A percentile compares a stretch with the other conserved stretches of the same genome.
Conservation (phyloP, 2,113 vertebrate species). For the Ciconia boyciana region DNA sequence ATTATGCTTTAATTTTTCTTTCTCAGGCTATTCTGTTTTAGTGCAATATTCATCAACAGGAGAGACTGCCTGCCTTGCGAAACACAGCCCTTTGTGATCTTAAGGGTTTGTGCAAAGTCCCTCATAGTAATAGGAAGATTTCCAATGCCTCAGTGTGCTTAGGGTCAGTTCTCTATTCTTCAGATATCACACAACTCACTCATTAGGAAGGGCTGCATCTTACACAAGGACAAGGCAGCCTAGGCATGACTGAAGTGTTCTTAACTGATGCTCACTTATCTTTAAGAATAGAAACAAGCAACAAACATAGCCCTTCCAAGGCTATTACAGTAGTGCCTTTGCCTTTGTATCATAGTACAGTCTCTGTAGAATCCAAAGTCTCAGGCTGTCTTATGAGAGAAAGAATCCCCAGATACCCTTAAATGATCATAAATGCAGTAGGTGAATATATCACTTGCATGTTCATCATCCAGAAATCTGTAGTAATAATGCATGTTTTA, state of each 20-base stretch:
- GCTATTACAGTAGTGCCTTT: not conserved
- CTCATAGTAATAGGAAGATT: not conserved
- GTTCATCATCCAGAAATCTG: constrained; percentile 26
- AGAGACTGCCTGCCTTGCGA: not conserved
- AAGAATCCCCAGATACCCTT: too few relatives aligned
- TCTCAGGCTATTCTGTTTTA: not conserved
- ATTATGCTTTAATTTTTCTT: not conserved
- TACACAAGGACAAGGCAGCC: not conserved
- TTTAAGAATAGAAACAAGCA: not conserved
- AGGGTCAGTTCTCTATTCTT: not conserved
- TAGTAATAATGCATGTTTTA: not conserved
- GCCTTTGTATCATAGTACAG: not conserved
- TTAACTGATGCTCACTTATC: not conserved
- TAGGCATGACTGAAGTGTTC: not conserved
- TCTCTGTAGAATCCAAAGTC: not conserved
- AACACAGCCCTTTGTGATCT: too few relatives aligned
- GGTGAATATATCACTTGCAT: not conserved
- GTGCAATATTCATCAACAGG: not conserved
- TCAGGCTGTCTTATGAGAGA: not conserved
- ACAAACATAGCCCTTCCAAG: not conserved
- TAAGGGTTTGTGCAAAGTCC: not conserved
- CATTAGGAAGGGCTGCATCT: not conserved
- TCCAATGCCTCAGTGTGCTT: not conserved
- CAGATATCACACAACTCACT: not conserved
- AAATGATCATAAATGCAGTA: not conserved